Evolutionary conservation across 2,113 vertebrate genomes (phyloP).

Genomic region (Lagopus leucura): DNA sequence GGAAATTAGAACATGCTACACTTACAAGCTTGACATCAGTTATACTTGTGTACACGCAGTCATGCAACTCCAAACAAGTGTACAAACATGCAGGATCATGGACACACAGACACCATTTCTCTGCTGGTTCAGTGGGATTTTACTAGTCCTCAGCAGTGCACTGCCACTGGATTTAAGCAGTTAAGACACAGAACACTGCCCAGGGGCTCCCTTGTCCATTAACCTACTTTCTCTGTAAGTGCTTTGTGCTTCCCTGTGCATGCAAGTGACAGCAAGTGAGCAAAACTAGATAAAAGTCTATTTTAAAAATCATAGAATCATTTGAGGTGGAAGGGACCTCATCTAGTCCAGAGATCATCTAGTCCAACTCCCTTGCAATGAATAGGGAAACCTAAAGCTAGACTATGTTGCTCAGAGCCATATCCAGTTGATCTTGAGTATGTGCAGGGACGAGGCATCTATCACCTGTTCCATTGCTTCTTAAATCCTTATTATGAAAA

Average conservation of each 20-base stretch:
- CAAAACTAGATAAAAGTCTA: neutral
- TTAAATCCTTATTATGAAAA: too few relatives aligned
- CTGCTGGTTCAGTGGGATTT: neutral
- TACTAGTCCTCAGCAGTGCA: neutral
- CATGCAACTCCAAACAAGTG: neutral
- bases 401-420: neutral
- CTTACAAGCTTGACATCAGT: too few relatives aligned
- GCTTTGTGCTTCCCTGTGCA: accelerated
- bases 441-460: neutral
- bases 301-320: neutral
- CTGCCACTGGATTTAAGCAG: accelerated
- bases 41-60: too few relatives aligned
- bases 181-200: neutral
- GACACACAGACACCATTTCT: accelerated
- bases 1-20: neutral
- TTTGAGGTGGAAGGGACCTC: neutral
- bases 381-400: neutral
- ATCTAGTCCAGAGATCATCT: neutral
- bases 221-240: neutral
- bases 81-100: accelerated
- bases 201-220: neutral
- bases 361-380: neutral
- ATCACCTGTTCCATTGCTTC: neutral
- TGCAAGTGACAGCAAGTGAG: accelerated
- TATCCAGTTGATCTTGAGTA: neutral